Conservation (phyloP, 2,888 invertebrate genomes). For the Melikaiella ostensackeni region DNA sequence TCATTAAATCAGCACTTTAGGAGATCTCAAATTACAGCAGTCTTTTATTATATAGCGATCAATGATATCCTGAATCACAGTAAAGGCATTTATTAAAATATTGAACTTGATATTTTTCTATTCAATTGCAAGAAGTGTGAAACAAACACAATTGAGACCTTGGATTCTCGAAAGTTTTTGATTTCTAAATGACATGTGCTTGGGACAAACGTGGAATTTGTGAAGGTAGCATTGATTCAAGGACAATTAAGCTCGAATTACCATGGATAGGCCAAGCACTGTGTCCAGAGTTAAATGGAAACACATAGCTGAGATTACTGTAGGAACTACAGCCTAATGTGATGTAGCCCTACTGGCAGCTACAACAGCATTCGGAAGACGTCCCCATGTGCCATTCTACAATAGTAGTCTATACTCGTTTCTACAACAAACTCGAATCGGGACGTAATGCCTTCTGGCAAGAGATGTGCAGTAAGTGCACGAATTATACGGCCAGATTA, state of each 20-base stretch:
- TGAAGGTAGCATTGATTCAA: slow-evolving; percentile 70
- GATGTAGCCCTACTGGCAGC: slow-evolving; percentile 46
- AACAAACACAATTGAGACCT: no score
- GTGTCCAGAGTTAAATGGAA: slow-evolving; percentile 72
- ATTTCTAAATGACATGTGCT: neutral
- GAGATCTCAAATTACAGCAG: neutral
- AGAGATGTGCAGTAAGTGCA: slow-evolving; percentile 52
- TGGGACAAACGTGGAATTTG: slow-evolving; percentile 12
- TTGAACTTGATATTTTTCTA: no score
- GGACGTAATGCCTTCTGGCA: slow-evolving; percentile 32
- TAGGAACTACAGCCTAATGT: slow-evolving; percentile 63
- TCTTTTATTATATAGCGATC: slow-evolving; percentile 4
- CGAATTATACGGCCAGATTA: slow-evolving; percentile 65
- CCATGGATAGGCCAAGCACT: slow-evolving; percentile 65
- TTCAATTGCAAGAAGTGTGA: no score
- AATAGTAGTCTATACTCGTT: slow-evolving; percentile 53
- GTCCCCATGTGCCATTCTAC: slow-evolving; percentile 40
- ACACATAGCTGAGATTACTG: slow-evolving; percentile 75
- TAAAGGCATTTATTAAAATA: slow-evolving; percentile 8
- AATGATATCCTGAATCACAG: neutral
- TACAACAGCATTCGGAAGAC: slow-evolving; percentile 47
- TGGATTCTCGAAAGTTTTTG: neutral
- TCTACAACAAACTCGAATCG: slow-evolving; percentile 46
- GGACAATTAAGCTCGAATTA: slow-evolving; percentile 73
- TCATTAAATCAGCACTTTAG: slow-evolving; percentile 11